Evolutionary conservation across 2,797 vertebrate species (phyloP).

Genomic region (Chaetodon trifasciatus): DNA sequence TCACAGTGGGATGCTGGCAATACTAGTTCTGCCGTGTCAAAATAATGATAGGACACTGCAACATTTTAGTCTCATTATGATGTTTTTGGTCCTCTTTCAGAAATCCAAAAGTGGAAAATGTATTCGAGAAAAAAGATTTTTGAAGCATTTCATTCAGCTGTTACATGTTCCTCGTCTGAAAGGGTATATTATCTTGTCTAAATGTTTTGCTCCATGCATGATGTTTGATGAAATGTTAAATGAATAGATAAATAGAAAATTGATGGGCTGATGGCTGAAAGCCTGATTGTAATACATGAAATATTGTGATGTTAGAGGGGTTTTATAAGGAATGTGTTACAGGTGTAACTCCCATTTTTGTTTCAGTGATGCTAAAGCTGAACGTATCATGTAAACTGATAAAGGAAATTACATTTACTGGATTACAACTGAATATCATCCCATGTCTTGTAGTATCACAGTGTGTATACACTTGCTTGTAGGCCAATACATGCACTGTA

Average conservation of each 20-base stretch:
- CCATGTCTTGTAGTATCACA: no score
- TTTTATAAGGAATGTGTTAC: background rate
- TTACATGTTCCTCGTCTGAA: background rate
- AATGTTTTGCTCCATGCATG: constrained; percentile 1
- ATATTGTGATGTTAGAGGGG: background rate
- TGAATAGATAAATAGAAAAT: no score
- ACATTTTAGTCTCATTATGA: constrained; percentile 58
- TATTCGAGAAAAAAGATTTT: background rate
- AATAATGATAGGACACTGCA: constrained; percentile 70
- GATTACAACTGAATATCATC: no score
- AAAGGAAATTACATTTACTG: background rate
- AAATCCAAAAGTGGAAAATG: constrained; percentile 19
- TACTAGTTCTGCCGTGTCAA: constrained; percentile 55
- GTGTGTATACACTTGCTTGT: no score
- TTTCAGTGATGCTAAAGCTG: background rate
- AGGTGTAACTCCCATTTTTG: background rate
- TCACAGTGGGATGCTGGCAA: constrained; percentile 69
- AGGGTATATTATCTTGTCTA: background rate
- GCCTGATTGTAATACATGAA: background rate
- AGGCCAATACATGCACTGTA: no score
- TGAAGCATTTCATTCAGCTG: background rate
- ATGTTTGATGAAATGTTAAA: background rate
- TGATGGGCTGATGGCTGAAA: background rate
- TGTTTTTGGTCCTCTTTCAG: constrained; percentile 31
- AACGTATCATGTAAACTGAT: background rate